These are phyloP conservation scores for Stratiomys singularior DNA, from an alignment of 2,888 invertebrate genomes.

Conservation along the genomic window DNA sequence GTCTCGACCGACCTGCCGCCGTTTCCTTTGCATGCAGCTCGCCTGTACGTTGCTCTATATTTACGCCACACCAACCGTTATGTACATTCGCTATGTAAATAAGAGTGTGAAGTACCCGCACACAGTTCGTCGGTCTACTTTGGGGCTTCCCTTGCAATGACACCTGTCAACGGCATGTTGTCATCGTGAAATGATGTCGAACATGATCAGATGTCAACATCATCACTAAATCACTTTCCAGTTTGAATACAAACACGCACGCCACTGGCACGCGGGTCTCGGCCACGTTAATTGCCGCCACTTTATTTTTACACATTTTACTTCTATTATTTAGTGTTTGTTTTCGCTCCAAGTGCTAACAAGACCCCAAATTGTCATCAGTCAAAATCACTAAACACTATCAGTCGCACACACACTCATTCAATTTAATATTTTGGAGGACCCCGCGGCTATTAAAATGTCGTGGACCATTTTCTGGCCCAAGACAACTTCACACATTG, in stretches of 20 bases:
- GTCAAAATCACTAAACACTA: conserved; percentile 31
- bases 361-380: conserved; percentile 13
- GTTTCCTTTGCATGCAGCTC: neutral
- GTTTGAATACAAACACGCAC: conserved; percentile 31
- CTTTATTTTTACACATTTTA: conserved; percentile 43
- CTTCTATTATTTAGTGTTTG: neutral
- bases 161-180: conserved; percentile 48
- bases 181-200: conserved; percentile 49
- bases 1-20: neutral
- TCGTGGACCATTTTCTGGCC: neutral
- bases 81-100: conserved; percentile 21
- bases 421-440: neutral
- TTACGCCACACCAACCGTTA: neutral
- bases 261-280: conserved; percentile 29
- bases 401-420: conserved; percentile 12
- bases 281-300: conserved; percentile 1
- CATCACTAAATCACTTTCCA: conserved; percentile 43
- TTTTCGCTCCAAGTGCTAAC: neutral
- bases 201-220: conserved; percentile 49
- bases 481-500: neutral
- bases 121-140: conserved; percentile 28
- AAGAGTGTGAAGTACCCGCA: neutral
- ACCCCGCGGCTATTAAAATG: neutral
- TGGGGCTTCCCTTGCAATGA: conserved; percentile 39
- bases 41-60: conserved; percentile 4